These are phyloP conservation scores for Alces alces DNA, from an alignment of 2,113 vertebrate genomes.

Conservation along the genomic window DNA sequence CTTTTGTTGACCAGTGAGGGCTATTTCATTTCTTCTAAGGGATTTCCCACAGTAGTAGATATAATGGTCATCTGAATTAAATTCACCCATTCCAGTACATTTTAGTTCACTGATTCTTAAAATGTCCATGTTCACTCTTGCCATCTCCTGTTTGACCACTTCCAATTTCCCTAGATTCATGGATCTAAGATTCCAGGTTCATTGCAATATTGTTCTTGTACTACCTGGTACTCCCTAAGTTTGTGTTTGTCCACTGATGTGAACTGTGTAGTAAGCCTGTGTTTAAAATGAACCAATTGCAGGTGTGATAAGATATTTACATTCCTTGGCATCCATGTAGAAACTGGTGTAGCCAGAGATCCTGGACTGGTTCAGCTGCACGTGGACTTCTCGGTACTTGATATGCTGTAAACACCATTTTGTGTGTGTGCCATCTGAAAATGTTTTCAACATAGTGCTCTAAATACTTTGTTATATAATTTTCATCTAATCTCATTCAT, in stretches of 20 bases:
- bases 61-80: not conserved
- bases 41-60: not conserved
- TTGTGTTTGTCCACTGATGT: not conserved
- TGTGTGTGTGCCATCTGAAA: not conserved
- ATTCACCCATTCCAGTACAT: not conserved
- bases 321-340: not conserved
- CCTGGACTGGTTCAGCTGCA: not conserved
- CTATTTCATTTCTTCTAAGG: not conserved
- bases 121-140: not conserved
- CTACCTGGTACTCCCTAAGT: not conserved
- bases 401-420: not conserved
- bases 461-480: not conserved
- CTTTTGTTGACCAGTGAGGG: not conserved
- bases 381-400: not conserved
- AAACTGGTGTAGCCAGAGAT: not conserved
- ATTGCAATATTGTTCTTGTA: not conserved
- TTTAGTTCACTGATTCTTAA: not conserved
- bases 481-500: not conserved
- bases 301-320: not conserved
- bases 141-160: not conserved
- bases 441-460: not conserved
- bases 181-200: not conserved
- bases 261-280: not conserved
- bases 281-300: fast-evolving
- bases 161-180: not conserved